phyloP scores from a whole-genome alignment of 2,113 vertebrate genomes.

The Chroicocephalus ridibundus region DNA sequence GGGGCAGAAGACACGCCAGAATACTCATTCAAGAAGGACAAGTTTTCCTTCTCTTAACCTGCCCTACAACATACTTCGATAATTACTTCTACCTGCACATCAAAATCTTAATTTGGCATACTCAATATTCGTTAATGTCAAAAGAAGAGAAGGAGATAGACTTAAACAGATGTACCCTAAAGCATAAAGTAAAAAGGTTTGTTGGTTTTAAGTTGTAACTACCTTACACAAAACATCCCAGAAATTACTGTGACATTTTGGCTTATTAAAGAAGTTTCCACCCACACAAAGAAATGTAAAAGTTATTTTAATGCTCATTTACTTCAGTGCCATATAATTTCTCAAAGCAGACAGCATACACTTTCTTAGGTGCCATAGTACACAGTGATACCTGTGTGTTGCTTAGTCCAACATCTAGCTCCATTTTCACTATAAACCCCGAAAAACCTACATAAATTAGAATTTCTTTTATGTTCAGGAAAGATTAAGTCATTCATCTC shows the following conservation, averaged over 20 bases:
- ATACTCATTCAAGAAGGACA: neutral
- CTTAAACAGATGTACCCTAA: neutral
- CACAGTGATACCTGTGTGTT: neutral
- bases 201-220: neutral
- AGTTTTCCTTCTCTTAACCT: neutral
- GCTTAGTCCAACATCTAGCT: neutral
- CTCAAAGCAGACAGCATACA: neutral
- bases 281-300: neutral
- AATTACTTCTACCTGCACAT: neutral
- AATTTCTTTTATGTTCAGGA: constrained; percentile 13
- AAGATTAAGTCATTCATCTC: constrained; percentile 19
- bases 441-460: constrained; percentile 1
- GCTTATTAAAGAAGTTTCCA: neutral
- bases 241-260: neutral
- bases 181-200: neutral
- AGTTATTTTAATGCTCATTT: neutral
- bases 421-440: neutral
- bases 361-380: constrained; percentile 8
- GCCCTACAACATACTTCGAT: neutral
- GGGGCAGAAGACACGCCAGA: neutral
- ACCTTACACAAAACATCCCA: neutral
- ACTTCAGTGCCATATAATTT: neutral
- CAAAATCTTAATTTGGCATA: neutral
- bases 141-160: neutral
- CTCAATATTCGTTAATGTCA: neutral